A percentile compares a stretch with the other conserved stretches of the same genome.
phyloP scores from a whole-genome alignment of 2,797 vertebrate genomes.

The Pempheris klunzingeri region DNA sequence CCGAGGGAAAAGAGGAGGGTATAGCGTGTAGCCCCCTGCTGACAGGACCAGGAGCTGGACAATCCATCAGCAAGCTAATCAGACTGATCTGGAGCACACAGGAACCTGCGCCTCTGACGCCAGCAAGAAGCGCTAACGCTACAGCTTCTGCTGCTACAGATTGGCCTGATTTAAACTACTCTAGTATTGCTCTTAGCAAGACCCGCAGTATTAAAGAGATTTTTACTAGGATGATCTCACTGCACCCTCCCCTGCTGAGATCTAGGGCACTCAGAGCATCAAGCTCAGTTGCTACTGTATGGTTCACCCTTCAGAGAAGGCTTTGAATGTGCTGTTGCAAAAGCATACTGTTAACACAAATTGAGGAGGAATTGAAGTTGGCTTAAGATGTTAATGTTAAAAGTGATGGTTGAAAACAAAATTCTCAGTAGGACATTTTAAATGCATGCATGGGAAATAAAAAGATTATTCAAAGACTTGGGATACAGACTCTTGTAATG shows the following conservation, averaged over 20 bases:
- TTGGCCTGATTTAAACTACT: slow-evolving; percentile 79
- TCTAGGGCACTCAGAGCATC: slow-evolving; percentile 61
- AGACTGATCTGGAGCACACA: slow-evolving; percentile 78
- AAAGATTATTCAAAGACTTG: slow-evolving; percentile 2
- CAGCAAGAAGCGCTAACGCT: slow-evolving; percentile 44
- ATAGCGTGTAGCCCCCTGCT: slow-evolving; percentile 58
- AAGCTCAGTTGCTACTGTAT: slow-evolving; percentile 40
- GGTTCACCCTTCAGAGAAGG: slow-evolving; percentile 53
- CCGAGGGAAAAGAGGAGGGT: slow-evolving; percentile 31
- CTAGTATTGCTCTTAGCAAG: slow-evolving; percentile 73
- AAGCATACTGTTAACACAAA: slow-evolving; percentile 39
- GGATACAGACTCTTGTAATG: slow-evolving; percentile 4
- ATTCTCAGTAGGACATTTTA: slow-evolving; percentile 25
- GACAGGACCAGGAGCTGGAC: slow-evolving; percentile 70
- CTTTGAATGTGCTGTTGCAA: slow-evolving; percentile 44
- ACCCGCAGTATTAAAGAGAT: slow-evolving; percentile 73
- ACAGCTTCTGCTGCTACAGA: slow-evolving; percentile 65
- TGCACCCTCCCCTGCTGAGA: slow-evolving; percentile 55
- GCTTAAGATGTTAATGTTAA: slow-evolving; percentile 34
- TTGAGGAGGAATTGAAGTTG: slow-evolving; percentile 22
- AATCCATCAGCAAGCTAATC: slow-evolving; percentile 84
- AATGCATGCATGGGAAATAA: slow-evolving; percentile 10
- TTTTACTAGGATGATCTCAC: slow-evolving; percentile 75
- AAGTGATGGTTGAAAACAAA: slow-evolving; percentile 18
- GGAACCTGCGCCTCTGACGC: slow-evolving; percentile 53